Evolutionary conservation across 2,888 invertebrate species (phyloP), one percentile per base, ranked within the genome.

Genomic region (Zygogramma bicolorata): DNA sequence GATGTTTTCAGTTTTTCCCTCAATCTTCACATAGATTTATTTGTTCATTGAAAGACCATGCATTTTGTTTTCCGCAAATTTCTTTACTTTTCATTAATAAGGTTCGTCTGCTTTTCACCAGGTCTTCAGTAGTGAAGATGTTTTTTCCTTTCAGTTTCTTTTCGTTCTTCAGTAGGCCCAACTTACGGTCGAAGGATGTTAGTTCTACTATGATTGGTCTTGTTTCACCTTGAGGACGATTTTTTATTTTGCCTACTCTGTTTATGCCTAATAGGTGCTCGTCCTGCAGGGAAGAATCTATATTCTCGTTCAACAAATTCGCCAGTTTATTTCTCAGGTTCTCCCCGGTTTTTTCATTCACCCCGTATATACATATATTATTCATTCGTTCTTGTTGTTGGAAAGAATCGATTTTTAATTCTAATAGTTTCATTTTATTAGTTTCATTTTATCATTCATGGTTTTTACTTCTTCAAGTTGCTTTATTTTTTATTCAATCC

Each of bases 351-450:
- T n/a, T n/a, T n/a, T 53, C 53, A 53, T 53, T 53, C 53, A 53
- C 53, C 53, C 53, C 53, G 53, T 53, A 53, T 53, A 53, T 53
- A 53, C 53, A 53, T 53, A 53, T 53, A 53, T 53, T 53, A 18
- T 53, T 53, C 1, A 53, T 53, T 53, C 53, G 53, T 53, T 53
- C 53, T 53, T 53, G 53, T 53, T 53, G 53, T 53, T 53, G 53
- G 53, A 53, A 20, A 53, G 53, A 53, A 53, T 53, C 53, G 53
- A 53, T 6, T 53, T 53, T 53, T 53, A 18, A 8, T 20, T 53
- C 53, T 7, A 53, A 6, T 53, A 53, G 20, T 18, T 53, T 53
- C 53, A 53, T 18, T 53, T 53, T 53, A 53, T 53, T 22, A n/a
- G n/a, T n/a, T n/a, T n/a, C n/a, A n/a, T n/a, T n/a, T n/a, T n/a